phyloP scores from a whole-genome alignment of 2,797 vertebrate species.

The Hippoglossus hippoglossus region DNA sequence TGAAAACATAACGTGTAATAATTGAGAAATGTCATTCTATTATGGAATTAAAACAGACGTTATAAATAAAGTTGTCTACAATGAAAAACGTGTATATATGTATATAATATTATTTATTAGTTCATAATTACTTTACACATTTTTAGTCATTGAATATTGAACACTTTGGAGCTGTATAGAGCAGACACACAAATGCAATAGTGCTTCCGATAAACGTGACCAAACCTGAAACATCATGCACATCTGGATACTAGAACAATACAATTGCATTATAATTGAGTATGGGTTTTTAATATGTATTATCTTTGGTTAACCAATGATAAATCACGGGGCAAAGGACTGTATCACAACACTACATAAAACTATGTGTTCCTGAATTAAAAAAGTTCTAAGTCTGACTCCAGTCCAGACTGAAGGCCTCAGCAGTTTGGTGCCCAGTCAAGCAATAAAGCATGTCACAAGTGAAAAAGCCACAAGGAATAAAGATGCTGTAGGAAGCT shows the following conservation, averaged over 20 bases:
- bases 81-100: too few relatives aligned
- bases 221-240: constrained; percentile 37
- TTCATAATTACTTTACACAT: too few relatives aligned
- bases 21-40: too few relatives aligned
- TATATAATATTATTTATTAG: too few relatives aligned
- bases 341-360: not conserved
- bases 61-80: too few relatives aligned
- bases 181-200: constrained; percentile 3
- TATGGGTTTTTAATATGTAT: too few relatives aligned
- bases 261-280: too few relatives aligned
- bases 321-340: not conserved
- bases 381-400: constrained; percentile 9
- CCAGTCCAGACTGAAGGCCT: constrained; percentile 17
- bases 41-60: too few relatives aligned
- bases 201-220: constrained; percentile 26
- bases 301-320: constrained; percentile 27
- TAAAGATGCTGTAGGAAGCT: constrained; percentile 70
- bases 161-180: constrained; percentile 26
- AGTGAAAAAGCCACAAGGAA: constrained; percentile 54
- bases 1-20: too few relatives aligned
- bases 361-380: not conserved
- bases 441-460: constrained; percentile 60
- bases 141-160: not conserved
- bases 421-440: constrained; percentile 45
- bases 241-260: too few relatives aligned